These are phyloP conservation scores for Heptranchias perlo DNA, from an alignment of 2,113 vertebrate genomes.

Conservation along the genomic window DNA sequence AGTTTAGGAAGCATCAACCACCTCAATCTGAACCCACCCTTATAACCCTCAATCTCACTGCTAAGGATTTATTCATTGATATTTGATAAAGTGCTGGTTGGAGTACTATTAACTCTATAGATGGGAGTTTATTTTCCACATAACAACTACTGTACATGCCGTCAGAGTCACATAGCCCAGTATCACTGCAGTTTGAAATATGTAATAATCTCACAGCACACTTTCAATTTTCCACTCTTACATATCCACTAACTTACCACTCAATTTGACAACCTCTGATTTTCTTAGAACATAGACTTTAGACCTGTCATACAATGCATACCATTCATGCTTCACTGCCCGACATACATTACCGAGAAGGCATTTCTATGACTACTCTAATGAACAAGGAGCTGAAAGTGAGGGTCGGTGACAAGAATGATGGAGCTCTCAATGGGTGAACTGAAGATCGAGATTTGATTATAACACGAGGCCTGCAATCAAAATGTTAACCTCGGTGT, in stretches of 20 bases:
- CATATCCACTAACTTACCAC: background rate
- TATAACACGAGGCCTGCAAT: background rate
- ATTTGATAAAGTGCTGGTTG: no score
- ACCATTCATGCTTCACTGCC: background rate
- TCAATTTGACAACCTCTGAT: constrained; percentile 26
- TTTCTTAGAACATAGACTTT: constrained; percentile 7
- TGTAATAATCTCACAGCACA: no score
- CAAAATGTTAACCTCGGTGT: background rate
- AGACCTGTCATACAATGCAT: background rate
- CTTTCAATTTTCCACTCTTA: background rate
- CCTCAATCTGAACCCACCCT: no score
- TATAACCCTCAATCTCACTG: no score
- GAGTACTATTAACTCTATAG: background rate
- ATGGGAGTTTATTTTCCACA: background rate
- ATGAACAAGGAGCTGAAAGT: background rate
- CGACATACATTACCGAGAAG: background rate
- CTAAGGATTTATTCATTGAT: no score
- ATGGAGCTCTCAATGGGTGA: background rate
- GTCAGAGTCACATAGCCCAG: background rate
- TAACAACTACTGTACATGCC: background rate
- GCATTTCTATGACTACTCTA: background rate
- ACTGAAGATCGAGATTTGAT: background rate
- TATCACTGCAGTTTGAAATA: background rate
- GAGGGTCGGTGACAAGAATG: background rate
- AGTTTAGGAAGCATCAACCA: background rate